Evolutionary conservation across 2,113 vertebrate genomes (phyloP).

Genomic region (Actenoides hombroni): DNA sequence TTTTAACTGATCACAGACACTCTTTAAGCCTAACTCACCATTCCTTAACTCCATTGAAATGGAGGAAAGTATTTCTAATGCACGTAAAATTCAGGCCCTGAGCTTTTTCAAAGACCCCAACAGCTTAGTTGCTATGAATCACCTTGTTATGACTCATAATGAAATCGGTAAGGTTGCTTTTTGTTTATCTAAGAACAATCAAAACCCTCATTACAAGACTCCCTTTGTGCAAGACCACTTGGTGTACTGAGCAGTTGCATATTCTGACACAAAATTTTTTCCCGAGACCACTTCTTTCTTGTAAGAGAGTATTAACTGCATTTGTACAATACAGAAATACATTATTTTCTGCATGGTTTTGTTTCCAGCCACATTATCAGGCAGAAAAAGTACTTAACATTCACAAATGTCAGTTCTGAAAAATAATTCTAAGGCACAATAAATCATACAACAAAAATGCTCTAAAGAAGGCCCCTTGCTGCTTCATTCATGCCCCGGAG

Average conservation of each 20-base stretch:
- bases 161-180: not conserved
- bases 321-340: not conserved
- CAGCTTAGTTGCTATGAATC: not conserved
- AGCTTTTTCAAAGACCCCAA: conserved; percentile 18
- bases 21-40: not conserved
- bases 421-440: conserved; percentile 36
- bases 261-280: not conserved
- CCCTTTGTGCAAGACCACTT: conserved; percentile 5
- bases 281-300: not conserved
- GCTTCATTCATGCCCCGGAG: conserved; percentile 10
- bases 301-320: not conserved
- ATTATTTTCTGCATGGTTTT: conserved; percentile 4
- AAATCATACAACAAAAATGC: not conserved
- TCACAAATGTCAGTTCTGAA: conserved; percentile 21
- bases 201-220: conserved; percentile 16
- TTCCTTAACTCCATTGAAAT: not conserved
- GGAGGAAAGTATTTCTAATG: not conserved
- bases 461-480: not conserved
- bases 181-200: conserved; percentile 29
- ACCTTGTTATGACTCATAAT: not conserved
- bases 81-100: not conserved
- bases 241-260: not conserved
- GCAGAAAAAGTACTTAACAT: conserved; percentile 15
- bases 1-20: not conserved
- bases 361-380: not conserved